phyloP scores from a whole-genome alignment of 2,797 vertebrate genomes.

The Moxostoma hubbsi region DNA sequence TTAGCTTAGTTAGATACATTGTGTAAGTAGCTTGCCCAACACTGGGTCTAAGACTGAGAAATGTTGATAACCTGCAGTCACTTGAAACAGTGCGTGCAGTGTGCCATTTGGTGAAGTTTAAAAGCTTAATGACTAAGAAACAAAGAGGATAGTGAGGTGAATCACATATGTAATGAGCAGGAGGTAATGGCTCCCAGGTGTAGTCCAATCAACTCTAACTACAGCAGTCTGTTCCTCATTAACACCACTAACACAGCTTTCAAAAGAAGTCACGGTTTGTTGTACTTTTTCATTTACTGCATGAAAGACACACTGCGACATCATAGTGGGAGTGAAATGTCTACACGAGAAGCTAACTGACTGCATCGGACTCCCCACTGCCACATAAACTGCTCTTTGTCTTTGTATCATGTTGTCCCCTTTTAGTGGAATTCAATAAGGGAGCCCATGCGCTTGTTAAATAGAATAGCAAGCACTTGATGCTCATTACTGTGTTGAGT shows the following conservation, averaged over 20 bases:
- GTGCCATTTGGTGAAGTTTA: not conserved
- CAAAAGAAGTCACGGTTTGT: not conserved
- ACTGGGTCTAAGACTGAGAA: not conserved
- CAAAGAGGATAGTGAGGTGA: not conserved
- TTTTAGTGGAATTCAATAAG: conserved; percentile 46
- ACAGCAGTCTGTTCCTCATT: conserved; percentile 43
- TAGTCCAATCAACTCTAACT: conserved; percentile 39
- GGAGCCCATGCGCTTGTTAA: conserved; percentile 41
- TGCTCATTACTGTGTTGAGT: conserved; percentile 44
- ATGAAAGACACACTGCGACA: not conserved
- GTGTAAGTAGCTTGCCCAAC: too few relatives aligned
- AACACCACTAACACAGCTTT: conserved; percentile 31
- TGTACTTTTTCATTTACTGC: not conserved
- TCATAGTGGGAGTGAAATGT: not conserved
- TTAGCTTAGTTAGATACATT: too few relatives aligned
- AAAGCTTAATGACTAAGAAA: conserved; percentile 1
- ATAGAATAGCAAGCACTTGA: conserved; percentile 45
- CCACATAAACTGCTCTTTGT: conserved; percentile 31
- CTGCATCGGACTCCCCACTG: conserved; percentile 15
- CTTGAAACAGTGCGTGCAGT: not conserved
- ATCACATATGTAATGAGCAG: conserved; percentile 20
- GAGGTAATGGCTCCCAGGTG: conserved; percentile 39
- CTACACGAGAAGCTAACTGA: not conserved
- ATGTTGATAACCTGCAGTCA: not conserved
- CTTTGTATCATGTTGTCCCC: conserved; percentile 2